Conservation (phyloP, 1,140 invertebrate species). For the Philaenus spumarius region DNA sequence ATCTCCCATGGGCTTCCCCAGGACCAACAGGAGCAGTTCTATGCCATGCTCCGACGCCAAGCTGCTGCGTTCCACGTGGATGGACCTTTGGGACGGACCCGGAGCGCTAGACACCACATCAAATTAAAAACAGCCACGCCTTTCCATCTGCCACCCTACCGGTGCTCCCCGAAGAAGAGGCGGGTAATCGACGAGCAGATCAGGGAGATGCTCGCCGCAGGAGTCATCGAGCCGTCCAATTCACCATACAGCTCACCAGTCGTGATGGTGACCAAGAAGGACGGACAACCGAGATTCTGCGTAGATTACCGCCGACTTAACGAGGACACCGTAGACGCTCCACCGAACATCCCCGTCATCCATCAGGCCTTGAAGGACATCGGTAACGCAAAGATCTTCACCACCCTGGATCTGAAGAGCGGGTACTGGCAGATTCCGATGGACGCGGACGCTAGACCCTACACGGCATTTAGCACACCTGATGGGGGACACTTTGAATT, state of each 20-base stretch:
- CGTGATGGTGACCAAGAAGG: conserved; percentile 46
- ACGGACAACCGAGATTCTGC: conserved; percentile 41
- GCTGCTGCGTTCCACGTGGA: no score
- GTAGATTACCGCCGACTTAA: conserved; percentile 43
- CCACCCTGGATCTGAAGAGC: conserved; percentile 31
- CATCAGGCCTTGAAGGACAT: conserved; percentile 17
- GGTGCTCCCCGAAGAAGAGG: not conserved
- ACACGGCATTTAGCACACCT: conserved; percentile 24
- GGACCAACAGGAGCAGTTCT: no score
- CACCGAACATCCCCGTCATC: conserved; percentile 26
- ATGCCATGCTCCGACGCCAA: no score
- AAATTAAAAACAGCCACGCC: no score
- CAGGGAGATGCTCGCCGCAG: conserved; percentile 31
- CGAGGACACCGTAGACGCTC: conserved; percentile 31
- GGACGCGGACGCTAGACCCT: not conserved
- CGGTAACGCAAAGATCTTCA: conserved; percentile 29
- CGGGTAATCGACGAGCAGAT: conserved; percentile 22
- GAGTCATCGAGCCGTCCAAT: conserved; percentile 38
- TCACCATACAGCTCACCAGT: conserved; percentile 43
- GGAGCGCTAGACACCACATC: no score
- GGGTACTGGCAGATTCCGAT: conserved; percentile 30
- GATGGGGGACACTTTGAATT: conserved; percentile 32
- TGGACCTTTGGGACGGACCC: no score
- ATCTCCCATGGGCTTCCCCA: no score
- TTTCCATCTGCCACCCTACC: no score